phyloP scores from a whole-genome alignment of 2,797 vertebrate genomes.

The Chelmon rostratus region DNA sequence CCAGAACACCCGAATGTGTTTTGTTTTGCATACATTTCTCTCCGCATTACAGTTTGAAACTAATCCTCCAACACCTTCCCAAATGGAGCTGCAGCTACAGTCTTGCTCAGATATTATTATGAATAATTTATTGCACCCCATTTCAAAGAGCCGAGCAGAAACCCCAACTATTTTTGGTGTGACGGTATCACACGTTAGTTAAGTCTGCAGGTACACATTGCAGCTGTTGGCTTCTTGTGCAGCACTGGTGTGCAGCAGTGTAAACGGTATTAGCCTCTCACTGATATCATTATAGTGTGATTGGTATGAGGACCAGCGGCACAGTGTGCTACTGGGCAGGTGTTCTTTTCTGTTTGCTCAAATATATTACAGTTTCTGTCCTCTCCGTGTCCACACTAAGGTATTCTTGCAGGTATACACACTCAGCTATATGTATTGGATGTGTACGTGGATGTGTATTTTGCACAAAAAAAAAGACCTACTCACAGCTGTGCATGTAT shows the following conservation, averaged over 20 bases:
- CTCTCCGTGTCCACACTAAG: constrained; percentile 18
- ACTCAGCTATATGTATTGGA: constrained; percentile 6
- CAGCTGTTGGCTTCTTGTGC: constrained; percentile 61
- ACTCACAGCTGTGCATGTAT: constrained; percentile 8
- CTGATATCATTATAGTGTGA: constrained; percentile 70
- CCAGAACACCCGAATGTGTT: constrained; percentile 64
- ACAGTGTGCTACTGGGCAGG: constrained; percentile 32
- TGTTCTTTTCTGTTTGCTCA: constrained; percentile 62
- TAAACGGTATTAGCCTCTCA: constrained; percentile 62
- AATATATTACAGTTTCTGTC: constrained; percentile 54
- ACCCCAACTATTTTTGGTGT: constrained; percentile 75
- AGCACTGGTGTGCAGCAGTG: constrained; percentile 34
- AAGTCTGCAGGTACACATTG: constrained; percentile 69
- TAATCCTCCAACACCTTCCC: constrained; percentile 78
- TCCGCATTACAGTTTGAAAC: constrained; percentile 65
- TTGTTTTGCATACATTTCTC: constrained; percentile 75
- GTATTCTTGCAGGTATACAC: constrained; percentile 25
- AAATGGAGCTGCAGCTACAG: constrained; percentile 72
- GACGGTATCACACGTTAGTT: constrained; percentile 49
- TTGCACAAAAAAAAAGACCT: neutral
- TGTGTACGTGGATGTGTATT: constrained; percentile 5
- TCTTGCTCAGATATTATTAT: constrained; percentile 76
- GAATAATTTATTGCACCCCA: constrained; percentile 79
- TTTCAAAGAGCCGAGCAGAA: constrained; percentile 77
- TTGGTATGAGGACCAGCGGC: constrained; percentile 54